Percentiles rank a stretch among this genome's conserved stretches.
Conservation (phyloP, 2,888 invertebrate genomes). For the Zele albiditarsus region DNA sequence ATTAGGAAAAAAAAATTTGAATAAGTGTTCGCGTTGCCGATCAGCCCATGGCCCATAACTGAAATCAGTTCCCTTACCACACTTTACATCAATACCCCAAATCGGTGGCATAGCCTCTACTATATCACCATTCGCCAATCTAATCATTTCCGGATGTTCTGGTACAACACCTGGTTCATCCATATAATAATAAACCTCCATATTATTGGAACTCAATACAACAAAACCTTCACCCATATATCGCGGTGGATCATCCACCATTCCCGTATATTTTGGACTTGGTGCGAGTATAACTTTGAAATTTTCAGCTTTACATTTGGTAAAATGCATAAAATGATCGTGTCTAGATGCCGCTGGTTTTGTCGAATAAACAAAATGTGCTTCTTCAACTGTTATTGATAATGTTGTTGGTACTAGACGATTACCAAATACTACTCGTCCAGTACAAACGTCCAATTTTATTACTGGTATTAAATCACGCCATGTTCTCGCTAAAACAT, state of each 20-base stretch:
- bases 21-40: conserved; percentile 94
- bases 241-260: conserved; percentile 94
- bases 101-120: conserved; percentile 95
- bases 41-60: conserved; percentile 99
- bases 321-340: conserved; percentile 96
- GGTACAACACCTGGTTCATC: conserved; percentile 96
- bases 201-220: conserved; percentile 94
- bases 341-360: conserved; percentile 94
- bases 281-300: conserved; percentile 97
- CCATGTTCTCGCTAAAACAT: conserved; percentile 91
- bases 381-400: conserved; percentile 93
- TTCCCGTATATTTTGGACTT: conserved; percentile 94
- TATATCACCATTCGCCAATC: conserved; percentile 93
- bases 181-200: conserved; percentile 97
- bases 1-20: conserved; percentile 96
- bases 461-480: conserved; percentile 96
- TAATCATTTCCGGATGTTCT: conserved; percentile 91
- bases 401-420: conserved; percentile 94
- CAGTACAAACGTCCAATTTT: conserved; percentile 93
- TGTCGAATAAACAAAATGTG: conserved; percentile 94
- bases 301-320: conserved; percentile 95
- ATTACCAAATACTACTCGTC: conserved; percentile 96
- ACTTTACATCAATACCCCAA: conserved; percentile 96
- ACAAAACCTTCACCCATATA: conserved; percentile 99
- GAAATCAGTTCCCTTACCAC: conserved; percentile 94